phyloP scores from a whole-genome alignment of 2,113 vertebrate genomes.

The Amia ocellicauda region DNA sequence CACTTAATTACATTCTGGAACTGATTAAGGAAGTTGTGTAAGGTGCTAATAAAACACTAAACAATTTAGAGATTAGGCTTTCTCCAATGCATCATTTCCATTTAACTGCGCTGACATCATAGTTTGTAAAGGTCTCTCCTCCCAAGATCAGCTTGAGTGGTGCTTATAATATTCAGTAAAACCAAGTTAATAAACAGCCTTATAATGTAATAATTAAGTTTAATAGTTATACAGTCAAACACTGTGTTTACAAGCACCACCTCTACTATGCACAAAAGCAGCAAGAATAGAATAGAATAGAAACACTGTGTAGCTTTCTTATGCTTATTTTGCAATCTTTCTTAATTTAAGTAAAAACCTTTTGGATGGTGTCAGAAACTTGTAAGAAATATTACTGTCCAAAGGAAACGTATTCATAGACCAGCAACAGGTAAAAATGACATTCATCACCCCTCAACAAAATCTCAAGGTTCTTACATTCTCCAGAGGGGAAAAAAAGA shows the following conservation, averaged over 20 bases:
- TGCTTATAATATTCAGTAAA: background rate
- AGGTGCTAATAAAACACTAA: background rate
- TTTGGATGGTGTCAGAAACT: too few species aligned
- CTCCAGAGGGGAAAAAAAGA: background rate
- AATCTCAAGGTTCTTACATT: background rate
- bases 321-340: too few species aligned
- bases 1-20: background rate
- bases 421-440: background rate
- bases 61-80: background rate
- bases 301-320: too few species aligned
- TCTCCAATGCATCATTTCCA: slow-evolving; percentile 19
- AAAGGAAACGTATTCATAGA: too few species aligned
- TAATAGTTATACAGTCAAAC: background rate
- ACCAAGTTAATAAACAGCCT: background rate
- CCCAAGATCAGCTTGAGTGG: too few species aligned
- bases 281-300: too few species aligned
- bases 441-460: too few species aligned
- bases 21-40: background rate
- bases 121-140: background rate
- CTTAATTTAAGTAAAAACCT: too few species aligned
- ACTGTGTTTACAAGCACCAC: background rate
- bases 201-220: background rate
- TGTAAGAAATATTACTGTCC: background rate
- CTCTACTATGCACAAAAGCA: too few species aligned
- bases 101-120: slow-evolving; percentile 21